Evolutionary conservation across 53 echinoderm and acorn worm species (phyloP), one percentile per base, ranked within the genome.

Genomic region (Apostichopus leukothele): DNA sequence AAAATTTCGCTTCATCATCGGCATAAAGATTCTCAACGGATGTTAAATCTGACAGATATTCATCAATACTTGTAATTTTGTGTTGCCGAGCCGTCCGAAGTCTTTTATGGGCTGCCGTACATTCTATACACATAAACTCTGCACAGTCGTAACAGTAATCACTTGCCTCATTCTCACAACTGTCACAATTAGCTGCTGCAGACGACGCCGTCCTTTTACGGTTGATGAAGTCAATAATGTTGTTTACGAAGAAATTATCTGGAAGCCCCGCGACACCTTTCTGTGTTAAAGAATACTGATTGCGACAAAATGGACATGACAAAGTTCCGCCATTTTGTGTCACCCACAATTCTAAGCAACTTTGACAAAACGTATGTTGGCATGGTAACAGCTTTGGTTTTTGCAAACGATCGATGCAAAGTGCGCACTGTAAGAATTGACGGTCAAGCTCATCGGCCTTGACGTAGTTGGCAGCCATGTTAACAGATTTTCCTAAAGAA

Each of bases 161-260:
- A 3, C 93, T 91, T 5, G 99, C 99, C 77, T 94, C 96, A 53
- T 92, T 92, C 78, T 94, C 99, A 68, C 99, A 99, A 1, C 94
- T 95, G 59, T 94, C 92, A 57, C 99, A 99, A 7, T 89, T 59
- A 51, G 90, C 92, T 18, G 91, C 90, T 20, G 86, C 90, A 7
- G 89, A 89, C 74, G 96, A 95, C 39, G 87, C 92, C 27, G 88
- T 79, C 60, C 92, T 86, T 84, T 97, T 97, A 50, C 92, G 92
- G 60, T 93, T 91, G 61, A 99, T 95, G 77, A 99, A 99, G 71
- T 99, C 99, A 55, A 99, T 99, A 75, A 99, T 99, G 79, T 94
- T 96, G 89, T 99, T 99, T 50, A 98, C 93, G 84, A 98, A 98
- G 92, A 98, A 98, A 83, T 98, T 98, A 81, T 98, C 99, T 5